Evolutionary conservation across 1,140 invertebrate genomes (phyloP).

Genomic region (Sweltsa coloradensis): DNA sequence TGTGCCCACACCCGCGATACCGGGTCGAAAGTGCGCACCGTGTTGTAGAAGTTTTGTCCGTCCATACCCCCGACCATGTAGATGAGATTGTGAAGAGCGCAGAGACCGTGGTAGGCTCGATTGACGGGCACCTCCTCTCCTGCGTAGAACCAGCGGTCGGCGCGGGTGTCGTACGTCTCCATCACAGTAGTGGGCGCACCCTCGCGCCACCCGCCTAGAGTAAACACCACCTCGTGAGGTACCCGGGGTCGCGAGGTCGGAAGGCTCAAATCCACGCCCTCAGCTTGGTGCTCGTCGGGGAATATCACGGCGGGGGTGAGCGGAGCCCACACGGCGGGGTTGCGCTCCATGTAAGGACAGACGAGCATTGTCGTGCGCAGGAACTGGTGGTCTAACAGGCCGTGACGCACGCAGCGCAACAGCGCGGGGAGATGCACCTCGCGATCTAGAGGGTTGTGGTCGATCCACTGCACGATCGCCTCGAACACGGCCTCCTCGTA

Average conservation of each 20-base stretch:
- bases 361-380: conserved; percentile 44
- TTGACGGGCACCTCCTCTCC: conserved; percentile 44
- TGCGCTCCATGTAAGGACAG: background rate
- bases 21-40: conserved; percentile 52
- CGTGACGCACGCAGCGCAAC: conserved; percentile 49
- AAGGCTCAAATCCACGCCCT: too few relatives aligned
- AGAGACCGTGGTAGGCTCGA: conserved; percentile 63
- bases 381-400: conserved; percentile 48
- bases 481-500: conserved; percentile 55
- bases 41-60: conserved; percentile 57
- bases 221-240: too few relatives aligned
- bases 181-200: too few relatives aligned
- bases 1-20: conserved; percentile 47
- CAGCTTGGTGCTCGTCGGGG: too few relatives aligned
- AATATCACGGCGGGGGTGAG: too few relatives aligned
- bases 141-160: conserved; percentile 48
- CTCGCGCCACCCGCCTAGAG: too few relatives aligned
- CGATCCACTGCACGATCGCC: conserved; percentile 49
- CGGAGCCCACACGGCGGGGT: too few relatives aligned
- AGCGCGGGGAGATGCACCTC: conserved; percentile 39
- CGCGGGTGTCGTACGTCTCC: too few relatives aligned
- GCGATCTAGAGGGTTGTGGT: conserved; percentile 35
- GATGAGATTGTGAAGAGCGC: conserved; percentile 48
- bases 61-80: conserved; percentile 70
- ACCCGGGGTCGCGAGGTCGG: too few relatives aligned